Evolutionary conservation across 2,888 invertebrate species (phyloP), one percentile per base, ranked within the genome.

Genomic region (Lepidochrysops patricia): DNA sequence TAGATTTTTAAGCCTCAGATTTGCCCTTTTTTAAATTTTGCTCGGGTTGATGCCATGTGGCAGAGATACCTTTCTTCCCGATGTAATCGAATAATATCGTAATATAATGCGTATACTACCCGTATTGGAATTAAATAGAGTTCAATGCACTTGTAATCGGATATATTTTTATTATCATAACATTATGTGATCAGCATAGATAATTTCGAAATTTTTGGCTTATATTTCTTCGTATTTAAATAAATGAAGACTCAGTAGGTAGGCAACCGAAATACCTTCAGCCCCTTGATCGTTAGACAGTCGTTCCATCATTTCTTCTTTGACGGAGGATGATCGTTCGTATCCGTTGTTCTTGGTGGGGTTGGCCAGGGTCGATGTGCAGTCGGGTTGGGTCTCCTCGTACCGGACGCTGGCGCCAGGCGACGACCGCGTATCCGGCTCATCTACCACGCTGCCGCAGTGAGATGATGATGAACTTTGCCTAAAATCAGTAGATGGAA

Each of bases 391-490:
- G 74, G 72, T 75, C 58, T 88, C 88, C 57, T 87, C 85, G 66
- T 84, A 87, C 15, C 91, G 89, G 60, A 84, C 81, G 64, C 83
- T 79, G 9, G 87, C 84, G 59, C 89, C 86, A 35, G 90, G 88
- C 26, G 90, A 89, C 32, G 90, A 90, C 29, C 90, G 86, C 3
- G 90, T 90, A 66, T 90, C 90, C 0, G 90, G 89, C 72, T 90
- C 87, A 65, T 89, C 86, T 1, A 80, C 88, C 0, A 87, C 87
- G 65, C 88, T 88, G 69, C 88, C 88, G 68, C 89, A 88, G 65
- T 88, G 89, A n/a, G 90, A 90, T 7, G 90, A 90, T 7, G 90
- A 90, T 19, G 89, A 89, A 62, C 87, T 89, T 76, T 89, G 89
- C 71, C 89, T 89, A 77, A 6, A 59, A 48, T 49, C 26, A 29